phyloP scores from a whole-genome alignment of 53 echinoderm and acorn worm genomes.

The Pentamera pediparva region DNA sequence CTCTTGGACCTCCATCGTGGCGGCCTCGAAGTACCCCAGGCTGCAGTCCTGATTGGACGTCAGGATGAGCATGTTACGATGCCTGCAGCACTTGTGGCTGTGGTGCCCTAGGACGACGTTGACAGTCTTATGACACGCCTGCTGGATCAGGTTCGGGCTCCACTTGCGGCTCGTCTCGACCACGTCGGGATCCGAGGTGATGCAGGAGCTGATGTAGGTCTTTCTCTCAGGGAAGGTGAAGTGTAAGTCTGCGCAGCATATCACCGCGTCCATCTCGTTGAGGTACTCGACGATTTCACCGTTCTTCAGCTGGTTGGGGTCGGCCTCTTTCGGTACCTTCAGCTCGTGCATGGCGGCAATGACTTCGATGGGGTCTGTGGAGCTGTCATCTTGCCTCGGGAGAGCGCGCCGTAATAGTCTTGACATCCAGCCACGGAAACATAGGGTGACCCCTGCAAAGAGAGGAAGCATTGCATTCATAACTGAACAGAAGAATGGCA shows the following conservation, averaged over 20 bases:
- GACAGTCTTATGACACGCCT: conserved; percentile 12
- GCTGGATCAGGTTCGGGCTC: conserved; percentile 4
- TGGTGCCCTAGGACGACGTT: conserved; percentile 4
- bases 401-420: not conserved
- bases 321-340: no score
- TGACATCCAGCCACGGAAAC: conserved; percentile 19
- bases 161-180: not conserved
- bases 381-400: not conserved
- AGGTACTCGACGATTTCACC: not conserved
- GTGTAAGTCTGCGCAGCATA: conserved; percentile 13
- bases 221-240: conserved; percentile 10
- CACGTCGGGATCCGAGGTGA: conserved; percentile 5
- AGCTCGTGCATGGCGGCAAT: no score
- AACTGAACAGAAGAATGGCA: no score
- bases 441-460: conserved; percentile 11
- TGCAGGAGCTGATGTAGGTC: conserved; percentile 15
- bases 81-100: conserved; percentile 4
- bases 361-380: not conserved
- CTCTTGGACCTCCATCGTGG: conserved; percentile 22
- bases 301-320: no score
- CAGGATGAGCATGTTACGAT: conserved; percentile 2
- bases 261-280: not conserved
- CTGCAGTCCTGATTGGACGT: not conserved
- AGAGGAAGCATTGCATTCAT: no score
- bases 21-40: not conserved